A percentile compares a stretch with the other conserved stretches of the same genome.
phyloP scores from a whole-genome alignment of 1,140 invertebrate species.

The Ganaspis sp. region DNA sequence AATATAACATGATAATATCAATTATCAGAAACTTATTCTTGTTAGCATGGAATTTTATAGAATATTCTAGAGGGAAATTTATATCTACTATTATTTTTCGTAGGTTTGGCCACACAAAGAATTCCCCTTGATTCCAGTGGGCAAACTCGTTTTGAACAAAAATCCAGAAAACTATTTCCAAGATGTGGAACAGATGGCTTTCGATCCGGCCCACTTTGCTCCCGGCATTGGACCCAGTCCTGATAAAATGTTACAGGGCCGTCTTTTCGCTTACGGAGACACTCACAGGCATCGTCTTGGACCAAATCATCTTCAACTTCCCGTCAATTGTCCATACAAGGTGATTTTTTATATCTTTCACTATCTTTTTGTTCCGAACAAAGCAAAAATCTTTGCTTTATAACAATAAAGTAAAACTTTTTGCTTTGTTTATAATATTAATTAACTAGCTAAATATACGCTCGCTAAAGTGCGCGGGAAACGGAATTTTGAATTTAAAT shows the following conservation, averaged over 20 bases:
- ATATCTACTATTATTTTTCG: neutral
- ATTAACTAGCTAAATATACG: too few species aligned
- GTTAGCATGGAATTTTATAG: too few species aligned
- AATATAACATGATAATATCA: too few species aligned
- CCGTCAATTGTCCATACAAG: constrained; percentile 95
- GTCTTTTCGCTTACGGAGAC: constrained; percentile 96
- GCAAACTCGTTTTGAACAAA: constrained; percentile 90
- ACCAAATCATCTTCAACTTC: constrained; percentile 93
- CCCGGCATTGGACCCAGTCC: constrained; percentile 94
- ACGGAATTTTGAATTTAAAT: too few species aligned
- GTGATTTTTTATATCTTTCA: constrained; percentile 60
- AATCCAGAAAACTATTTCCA: constrained; percentile 96
- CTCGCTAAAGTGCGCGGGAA: too few species aligned
- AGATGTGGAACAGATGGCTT: constrained; percentile 96
- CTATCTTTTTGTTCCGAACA: too few species aligned
- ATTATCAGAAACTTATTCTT: too few species aligned
- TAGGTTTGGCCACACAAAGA: constrained; percentile 93
- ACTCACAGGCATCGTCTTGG: constrained; percentile 96
- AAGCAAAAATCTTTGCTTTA: too few species aligned
- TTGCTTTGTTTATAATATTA: too few species aligned
- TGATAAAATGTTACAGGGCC: constrained; percentile 96
- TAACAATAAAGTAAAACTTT: too few species aligned
- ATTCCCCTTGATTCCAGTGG: constrained; percentile 94
- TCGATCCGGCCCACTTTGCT: constrained; percentile 93
- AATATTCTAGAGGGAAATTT: too few species aligned